Evolutionary conservation across 2,113 vertebrate species (phyloP), one percentile per base, ranked within the genome.

Genomic region (Gorsachius goisagi): DNA sequence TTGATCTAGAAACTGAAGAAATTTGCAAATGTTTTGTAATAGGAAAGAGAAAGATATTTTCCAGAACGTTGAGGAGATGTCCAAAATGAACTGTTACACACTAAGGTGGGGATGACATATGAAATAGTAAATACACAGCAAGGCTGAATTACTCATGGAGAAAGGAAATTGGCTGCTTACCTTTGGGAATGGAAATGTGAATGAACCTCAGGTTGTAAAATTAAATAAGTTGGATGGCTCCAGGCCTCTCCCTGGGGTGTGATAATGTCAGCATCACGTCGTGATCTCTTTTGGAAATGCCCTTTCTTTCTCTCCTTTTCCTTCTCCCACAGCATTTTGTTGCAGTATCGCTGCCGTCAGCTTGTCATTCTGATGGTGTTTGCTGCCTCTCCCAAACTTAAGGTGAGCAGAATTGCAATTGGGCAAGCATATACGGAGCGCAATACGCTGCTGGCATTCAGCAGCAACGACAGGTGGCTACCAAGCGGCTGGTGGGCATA

Each of bases 81-180:
- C 37, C 64, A 74, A 93, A 88, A 92, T 23, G 17, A 90, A 68
- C 41, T 22, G 32, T 47, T 85, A 20, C 18, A 75, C 33, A 26
- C 20, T 59, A 79, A 90, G 49, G 20, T 72, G 30, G 32, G 84
- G 53, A 84, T 60, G 66, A 79, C 35, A 45, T 67, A 73, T 52
- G 33, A 86, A 87, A 76, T 11, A 80, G 41, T 69, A 88, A 60
- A 82, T 88, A 92, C 19, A 66, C 10, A 50, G 59, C 35, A 75
- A 84, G 58, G 60, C 60, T 94, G 80, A 89, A 81, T 90, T 93
- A 89, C 85, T 85, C 10, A 28, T 50, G 66, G 60, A 59, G 56
- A 86, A 78, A 88, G 72, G 63, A 97, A 94, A 80, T 44, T 66
- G 41, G 24, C 35, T 63, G 79, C 83, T 97, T 72, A 68, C 84